phyloP scores from a whole-genome alignment of 2,113 vertebrate genomes.

The Oreocharis arfaki region DNA sequence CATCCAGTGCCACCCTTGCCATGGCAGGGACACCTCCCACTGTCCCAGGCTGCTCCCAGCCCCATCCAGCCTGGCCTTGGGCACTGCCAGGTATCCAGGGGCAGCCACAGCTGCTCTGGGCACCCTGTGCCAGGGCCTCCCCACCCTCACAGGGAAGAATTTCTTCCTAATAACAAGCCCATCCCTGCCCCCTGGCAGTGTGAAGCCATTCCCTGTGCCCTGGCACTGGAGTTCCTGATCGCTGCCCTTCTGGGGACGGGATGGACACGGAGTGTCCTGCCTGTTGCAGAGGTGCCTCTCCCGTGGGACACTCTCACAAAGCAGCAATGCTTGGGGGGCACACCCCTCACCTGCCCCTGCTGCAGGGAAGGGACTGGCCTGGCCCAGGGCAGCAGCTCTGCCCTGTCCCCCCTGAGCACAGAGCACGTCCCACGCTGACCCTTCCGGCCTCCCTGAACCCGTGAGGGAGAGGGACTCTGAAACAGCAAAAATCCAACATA shows the following conservation, averaged over 20 bases:
- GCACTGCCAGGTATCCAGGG: not conserved
- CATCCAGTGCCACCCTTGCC: fast-evolving
- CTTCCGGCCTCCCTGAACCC: not conserved
- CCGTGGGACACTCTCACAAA: not conserved
- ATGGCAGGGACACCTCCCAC: not conserved
- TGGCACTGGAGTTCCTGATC: not conserved
- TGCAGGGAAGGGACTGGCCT: not conserved
- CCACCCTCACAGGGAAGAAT: not conserved
- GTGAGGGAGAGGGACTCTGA: not conserved
- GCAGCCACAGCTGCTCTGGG: not conserved
- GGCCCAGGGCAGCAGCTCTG: not conserved
- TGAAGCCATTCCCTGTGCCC: not conserved
- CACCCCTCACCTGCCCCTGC: not conserved
- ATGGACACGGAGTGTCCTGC: not conserved
- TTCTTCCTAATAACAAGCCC: not conserved
- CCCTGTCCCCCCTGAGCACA: not conserved
- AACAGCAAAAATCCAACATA: not conserved
- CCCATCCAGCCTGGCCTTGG: not conserved
- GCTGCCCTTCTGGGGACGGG: not conserved
- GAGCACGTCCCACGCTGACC: not conserved
- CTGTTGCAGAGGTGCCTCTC: not conserved
- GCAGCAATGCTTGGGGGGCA: not conserved
- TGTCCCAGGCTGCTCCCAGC: not conserved
- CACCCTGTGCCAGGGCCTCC: not conserved
- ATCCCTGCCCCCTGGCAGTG: not conserved